Evolutionary conservation across 2,888 invertebrate species (phyloP).

Genomic region (Muscina levida): DNA sequence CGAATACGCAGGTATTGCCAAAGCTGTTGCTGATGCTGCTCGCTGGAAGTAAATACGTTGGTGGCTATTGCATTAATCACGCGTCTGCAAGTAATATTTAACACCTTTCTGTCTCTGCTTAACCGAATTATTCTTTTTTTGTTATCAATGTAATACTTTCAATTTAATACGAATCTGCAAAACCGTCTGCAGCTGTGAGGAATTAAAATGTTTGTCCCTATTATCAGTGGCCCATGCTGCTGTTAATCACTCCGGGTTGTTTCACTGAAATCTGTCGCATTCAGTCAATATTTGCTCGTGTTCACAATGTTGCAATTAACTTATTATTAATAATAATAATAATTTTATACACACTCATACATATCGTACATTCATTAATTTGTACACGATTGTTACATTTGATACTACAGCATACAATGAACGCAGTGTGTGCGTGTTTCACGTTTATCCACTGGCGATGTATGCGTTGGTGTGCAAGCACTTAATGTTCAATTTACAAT

Average conservation of each 20-base stretch:
- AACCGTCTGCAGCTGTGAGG: neutral
- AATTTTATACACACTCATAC: conserved; percentile 5
- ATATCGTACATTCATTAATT: conserved; percentile 24
- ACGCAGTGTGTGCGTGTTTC: neutral
- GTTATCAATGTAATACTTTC: neutral
- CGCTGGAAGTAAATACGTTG: neutral
- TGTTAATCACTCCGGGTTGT: neutral
- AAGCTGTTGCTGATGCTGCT: neutral
- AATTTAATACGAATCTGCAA: conserved; percentile 2
- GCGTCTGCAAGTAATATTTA: neutral
- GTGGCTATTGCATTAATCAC: too few relatives aligned
- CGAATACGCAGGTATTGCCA: neutral
- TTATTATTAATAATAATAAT: conserved; percentile 24
- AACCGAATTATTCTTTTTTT: conserved; percentile 19
- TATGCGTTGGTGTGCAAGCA: neutral
- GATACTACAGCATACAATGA: too few relatives aligned
- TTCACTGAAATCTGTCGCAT: neutral
- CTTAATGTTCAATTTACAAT: neutral
- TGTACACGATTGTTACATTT: conserved; percentile 19
- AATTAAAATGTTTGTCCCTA: neutral
- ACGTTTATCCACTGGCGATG: neutral
- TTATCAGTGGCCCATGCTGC: conserved; percentile 2
- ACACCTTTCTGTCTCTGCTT: conserved; percentile 8
- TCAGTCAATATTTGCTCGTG: conserved; percentile 15
- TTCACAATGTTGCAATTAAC: conserved; percentile 10